A percentile compares a stretch with the other conserved stretches of the same genome.
These are phyloP conservation scores for Crossocerus cetratus DNA, from an alignment of 2,888 invertebrate species.

Conservation along the genomic window DNA sequence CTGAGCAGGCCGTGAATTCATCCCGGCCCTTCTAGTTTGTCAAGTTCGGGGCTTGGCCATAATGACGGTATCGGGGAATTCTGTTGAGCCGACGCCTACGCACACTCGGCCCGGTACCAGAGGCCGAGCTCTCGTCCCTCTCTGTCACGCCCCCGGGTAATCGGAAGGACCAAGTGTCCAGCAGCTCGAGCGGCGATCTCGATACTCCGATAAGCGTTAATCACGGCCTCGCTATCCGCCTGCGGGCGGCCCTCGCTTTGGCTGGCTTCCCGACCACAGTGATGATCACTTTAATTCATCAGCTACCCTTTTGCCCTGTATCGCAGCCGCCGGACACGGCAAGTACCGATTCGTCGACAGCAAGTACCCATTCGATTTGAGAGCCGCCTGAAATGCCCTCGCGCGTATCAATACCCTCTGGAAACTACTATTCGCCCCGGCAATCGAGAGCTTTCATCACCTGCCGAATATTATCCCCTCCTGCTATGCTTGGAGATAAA, in stretches of 20 bases:
- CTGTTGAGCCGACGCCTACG: constrained; percentile 35
- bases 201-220: constrained; percentile 8
- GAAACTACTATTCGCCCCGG: too few species aligned
- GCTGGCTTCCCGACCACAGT: neutral
- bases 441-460: too few species aligned
- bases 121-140: constrained; percentile 22
- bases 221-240: neutral
- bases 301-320: too few species aligned
- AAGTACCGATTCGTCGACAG: neutral
- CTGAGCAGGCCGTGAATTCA: constrained; percentile 27
- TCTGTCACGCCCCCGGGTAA: constrained; percentile 23
- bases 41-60: constrained; percentile 23
- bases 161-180: constrained; percentile 37
- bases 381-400: neutral
- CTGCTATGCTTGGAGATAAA: too few species aligned
- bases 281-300: constrained; percentile 3
- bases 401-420: too few species aligned
- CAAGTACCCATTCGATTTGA: neutral
- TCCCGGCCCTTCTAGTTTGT: constrained; percentile 37
- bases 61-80: constrained; percentile 46
- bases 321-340: too few species aligned
- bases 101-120: constrained; percentile 27
- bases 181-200: constrained; percentile 18
- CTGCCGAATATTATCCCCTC: too few species aligned
- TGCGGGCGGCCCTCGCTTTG: neutral